These are phyloP conservation scores for Acrobasis repandana DNA, from an alignment of 2,888 invertebrate species.

Conservation along the genomic window DNA sequence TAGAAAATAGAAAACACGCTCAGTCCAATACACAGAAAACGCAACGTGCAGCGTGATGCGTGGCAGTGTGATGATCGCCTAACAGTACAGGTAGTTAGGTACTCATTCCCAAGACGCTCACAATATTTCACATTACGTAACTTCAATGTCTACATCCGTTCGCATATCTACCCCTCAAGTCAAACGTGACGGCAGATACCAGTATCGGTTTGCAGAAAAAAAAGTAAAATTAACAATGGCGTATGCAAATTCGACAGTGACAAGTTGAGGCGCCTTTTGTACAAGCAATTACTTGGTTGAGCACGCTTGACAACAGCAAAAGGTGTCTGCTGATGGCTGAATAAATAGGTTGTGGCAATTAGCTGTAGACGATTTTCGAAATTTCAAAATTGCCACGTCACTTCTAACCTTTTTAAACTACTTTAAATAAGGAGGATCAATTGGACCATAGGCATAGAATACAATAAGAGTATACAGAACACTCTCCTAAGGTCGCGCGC, in stretches of 20 bases:
- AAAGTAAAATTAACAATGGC: slow-evolving; percentile 20
- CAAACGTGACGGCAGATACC: slow-evolving; percentile 49
- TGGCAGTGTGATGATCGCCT: no score
- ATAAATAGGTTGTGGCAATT: neutral
- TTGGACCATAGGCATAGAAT: no score
- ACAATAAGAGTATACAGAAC: no score
- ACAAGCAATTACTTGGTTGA: slow-evolving; percentile 11
- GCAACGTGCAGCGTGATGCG: no score
- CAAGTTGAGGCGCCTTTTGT: slow-evolving; percentile 17
- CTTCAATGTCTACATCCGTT: slow-evolving; percentile 27
- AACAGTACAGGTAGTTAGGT: no score
- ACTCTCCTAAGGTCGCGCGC: no score
- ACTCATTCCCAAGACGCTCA: neutral
- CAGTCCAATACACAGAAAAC: no score
- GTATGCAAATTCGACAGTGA: slow-evolving; percentile 22
- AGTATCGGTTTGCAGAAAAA: slow-evolving; percentile 32
- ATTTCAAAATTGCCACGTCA: no score
- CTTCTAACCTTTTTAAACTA: no score
- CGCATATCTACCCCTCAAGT: slow-evolving; percentile 48
- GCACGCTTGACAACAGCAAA: slow-evolving; percentile 16
- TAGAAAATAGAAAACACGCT: no score
- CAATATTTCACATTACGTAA: slow-evolving; percentile 12
- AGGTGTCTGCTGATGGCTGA: neutral
- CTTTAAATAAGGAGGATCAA: no score
- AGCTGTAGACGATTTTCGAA: no score